Evolutionary conservation across 2,888 invertebrate genomes (phyloP).

Genomic region (Netelia virgata): DNA sequence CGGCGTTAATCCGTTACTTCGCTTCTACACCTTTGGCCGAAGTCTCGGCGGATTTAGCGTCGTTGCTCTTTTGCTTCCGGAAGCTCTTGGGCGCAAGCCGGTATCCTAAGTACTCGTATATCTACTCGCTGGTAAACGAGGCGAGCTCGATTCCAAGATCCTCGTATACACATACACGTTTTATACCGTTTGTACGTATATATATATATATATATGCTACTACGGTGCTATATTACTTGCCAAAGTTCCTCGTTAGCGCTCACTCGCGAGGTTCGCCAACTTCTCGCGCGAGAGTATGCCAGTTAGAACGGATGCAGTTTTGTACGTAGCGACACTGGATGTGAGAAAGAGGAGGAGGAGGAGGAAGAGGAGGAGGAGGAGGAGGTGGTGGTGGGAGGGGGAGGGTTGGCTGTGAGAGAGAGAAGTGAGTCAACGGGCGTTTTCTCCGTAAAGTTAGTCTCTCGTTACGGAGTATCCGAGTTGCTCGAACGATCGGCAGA

Average conservation of each 20-base stretch:
- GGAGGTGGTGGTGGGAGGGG: no score
- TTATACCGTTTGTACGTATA: background rate
- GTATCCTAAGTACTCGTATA: conserved; percentile 43
- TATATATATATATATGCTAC: background rate
- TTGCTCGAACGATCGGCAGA: conserved; percentile 26
- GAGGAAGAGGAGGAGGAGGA: conserved; percentile 23
- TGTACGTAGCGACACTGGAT: conserved; percentile 26
- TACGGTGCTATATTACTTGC: conserved; percentile 49
- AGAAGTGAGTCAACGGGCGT: conserved; percentile 29
- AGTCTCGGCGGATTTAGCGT: conserved; percentile 41
- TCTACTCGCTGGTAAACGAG: conserved; percentile 64
- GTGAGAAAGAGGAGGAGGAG: conserved; percentile 22
- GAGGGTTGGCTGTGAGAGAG: no score
- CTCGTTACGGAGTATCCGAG: conserved; percentile 33
- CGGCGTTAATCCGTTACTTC: conserved; percentile 53
- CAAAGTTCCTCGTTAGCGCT: conserved; percentile 62
- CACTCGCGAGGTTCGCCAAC: conserved; percentile 54
- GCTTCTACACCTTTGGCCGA: conserved; percentile 48
- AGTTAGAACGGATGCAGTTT: conserved; percentile 63
- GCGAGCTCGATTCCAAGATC: conserved; percentile 48
- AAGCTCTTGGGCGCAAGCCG: conserved; percentile 36
- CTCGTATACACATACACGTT: background rate
- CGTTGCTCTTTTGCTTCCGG: conserved; percentile 51
- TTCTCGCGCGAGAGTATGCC: conserved; percentile 45
- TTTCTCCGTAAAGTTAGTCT: conserved; percentile 38